Evolutionary conservation across 2,113 vertebrate genomes (phyloP).

Genomic region (Apodemus sylvaticus): DNA sequence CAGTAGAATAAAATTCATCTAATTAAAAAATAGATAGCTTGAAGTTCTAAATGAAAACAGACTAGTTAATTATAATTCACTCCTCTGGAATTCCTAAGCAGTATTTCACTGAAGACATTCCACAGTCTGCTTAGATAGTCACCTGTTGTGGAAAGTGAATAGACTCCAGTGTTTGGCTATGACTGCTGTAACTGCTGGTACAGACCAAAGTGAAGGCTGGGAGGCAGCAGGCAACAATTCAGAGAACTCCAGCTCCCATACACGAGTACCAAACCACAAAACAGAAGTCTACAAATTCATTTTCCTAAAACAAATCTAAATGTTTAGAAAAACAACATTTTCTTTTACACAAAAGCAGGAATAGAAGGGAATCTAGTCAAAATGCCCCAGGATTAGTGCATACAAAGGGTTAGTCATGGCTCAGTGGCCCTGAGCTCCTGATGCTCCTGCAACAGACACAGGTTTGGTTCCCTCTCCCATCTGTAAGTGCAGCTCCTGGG

Average conservation of each 20-base stretch:
- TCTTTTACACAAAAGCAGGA: conserved; percentile 37
- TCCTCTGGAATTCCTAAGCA: background rate
- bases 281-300: background rate
- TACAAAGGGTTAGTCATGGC: background rate
- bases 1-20: conserved; percentile 4
- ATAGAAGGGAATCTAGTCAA: background rate
- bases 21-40: background rate
- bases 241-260: background rate
- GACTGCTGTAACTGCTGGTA: too few species aligned
- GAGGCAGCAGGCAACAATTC: background rate
- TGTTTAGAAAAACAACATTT: conserved; percentile 38
- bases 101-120: background rate
- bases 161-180: background rate
- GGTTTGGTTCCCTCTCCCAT: too few species aligned
- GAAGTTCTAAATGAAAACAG: conserved; percentile 17
- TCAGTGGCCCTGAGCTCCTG: too few species aligned
- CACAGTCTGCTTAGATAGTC: background rate
- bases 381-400: background rate
- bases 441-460: background rate
- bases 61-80: too few species aligned
- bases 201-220: background rate
- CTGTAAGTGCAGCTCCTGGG: too few species aligned
- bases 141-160: background rate
- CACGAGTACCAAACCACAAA: conserved; percentile 16
- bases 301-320: background rate